Evolutionary conservation across 1,140 invertebrate genomes (phyloP), one percentile per base, ranked within the genome.

Genomic region (Dufourea novaeangliae): DNA sequence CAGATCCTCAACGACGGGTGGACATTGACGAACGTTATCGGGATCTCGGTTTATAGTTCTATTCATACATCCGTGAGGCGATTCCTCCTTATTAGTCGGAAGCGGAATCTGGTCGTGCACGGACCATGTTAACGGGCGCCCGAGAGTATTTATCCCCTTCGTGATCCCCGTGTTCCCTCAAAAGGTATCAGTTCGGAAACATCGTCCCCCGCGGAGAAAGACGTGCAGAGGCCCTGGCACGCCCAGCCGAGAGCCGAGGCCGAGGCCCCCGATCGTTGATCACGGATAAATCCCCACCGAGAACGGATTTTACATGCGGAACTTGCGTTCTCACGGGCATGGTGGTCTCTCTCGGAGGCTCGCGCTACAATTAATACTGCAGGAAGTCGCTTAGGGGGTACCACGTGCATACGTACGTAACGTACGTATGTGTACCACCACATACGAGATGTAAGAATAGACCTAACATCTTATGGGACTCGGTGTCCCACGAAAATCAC

Each of bases 291-390:
- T 57, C 70, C 64, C 57, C 44, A 37, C 20, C n/a, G 50, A 5
- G 34, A 50, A 25, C 10, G n/a, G 79, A 84, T 81, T 84, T 79
- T 80, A 74, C 73, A 68, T 69, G 63, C 76, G 79, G 61, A 87
- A 84, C 56, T 80, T 69, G 57, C 57, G 82, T 78, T 84, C 82
- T 83, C 76, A 80, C 77, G 79, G 37, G 62, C 59, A 78, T 66
- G 83, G 86, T 88, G 85, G 80, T 87, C 82, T 63, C 56, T 61
- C 79, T n/a, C n/a, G n/a, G 82, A 82, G 84, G 82, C 82, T 76
- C 74, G 77, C 73, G 78, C 70, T 78, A 84, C 80, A 82, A 88
- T 87, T 87, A 88, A 87, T 87, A 87, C 78, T 79, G 71, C 78
- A 82, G 75, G 77, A 83, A 85, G 57, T 87, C 74, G 71, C 71